Conservation (phyloP, 1,140 invertebrate genomes). For the Hypsibius dujardini region DNA sequence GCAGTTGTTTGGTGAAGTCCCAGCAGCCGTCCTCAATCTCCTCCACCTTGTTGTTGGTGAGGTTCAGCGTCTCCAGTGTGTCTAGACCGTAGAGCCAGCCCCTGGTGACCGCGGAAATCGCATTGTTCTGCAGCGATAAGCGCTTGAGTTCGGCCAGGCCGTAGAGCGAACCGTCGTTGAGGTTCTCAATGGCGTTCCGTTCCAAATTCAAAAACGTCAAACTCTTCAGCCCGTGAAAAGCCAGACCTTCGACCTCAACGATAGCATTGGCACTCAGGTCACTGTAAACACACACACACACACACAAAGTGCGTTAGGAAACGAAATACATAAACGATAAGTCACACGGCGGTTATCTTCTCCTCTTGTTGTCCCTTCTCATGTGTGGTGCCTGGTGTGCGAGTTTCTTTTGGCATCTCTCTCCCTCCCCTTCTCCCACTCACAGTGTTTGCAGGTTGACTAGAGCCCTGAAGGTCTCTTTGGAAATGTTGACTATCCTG, state of each 20-base stretch:
- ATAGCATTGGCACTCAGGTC: background rate
- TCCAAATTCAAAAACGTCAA: background rate
- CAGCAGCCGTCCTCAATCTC: background rate
- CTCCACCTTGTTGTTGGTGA: background rate
- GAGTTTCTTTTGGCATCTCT: too few species aligned
- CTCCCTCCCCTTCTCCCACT: too few species aligned
- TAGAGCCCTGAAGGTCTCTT: background rate
- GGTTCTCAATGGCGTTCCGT: background rate
- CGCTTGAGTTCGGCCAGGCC: background rate
- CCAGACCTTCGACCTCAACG: background rate
- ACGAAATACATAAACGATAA: too few species aligned
- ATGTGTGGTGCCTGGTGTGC: too few species aligned
- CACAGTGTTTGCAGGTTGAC: background rate
- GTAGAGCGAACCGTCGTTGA: background rate
- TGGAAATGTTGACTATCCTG: background rate
- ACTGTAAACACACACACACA: background rate
- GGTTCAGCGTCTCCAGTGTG: background rate
- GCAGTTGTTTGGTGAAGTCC: slow-evolving; percentile 1
- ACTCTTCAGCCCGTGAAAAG: background rate
- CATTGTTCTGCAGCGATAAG: background rate
- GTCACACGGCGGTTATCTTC: too few species aligned
- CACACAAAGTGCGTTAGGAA: too few species aligned
- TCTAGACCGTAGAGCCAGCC: background rate
- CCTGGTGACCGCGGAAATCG: background rate
- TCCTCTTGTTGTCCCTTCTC: too few species aligned